These are phyloP conservation scores for Potamarius usumacintae DNA, from an alignment of 2,113 vertebrate genomes.

Conservation along the genomic window DNA sequence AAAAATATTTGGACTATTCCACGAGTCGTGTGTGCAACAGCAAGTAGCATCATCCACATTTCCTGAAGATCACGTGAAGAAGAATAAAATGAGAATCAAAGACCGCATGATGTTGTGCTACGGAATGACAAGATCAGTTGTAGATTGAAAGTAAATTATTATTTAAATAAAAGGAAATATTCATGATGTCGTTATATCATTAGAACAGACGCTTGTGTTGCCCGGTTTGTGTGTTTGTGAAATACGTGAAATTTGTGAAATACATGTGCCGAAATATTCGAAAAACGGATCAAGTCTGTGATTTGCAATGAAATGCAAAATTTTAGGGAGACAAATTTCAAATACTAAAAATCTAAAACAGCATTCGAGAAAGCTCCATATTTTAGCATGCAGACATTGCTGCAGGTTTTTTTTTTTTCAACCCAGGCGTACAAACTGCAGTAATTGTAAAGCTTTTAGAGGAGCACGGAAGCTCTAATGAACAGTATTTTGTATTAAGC, in stretches of 20 bases:
- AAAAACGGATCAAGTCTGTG: neutral
- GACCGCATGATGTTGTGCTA: neutral
- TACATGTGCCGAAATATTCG: neutral
- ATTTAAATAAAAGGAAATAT: neutral
- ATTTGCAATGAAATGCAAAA: neutral
- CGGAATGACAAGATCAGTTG: neutral
- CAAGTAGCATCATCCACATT: neutral
- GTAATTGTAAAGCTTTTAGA: constrained; percentile 41
- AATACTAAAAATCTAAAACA: neutral
- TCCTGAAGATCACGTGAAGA: neutral
- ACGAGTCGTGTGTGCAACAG: neutral
- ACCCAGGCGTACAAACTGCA: constrained; percentile 35
- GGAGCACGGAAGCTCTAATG: constrained; percentile 45
- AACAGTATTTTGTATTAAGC: constrained; percentile 46
- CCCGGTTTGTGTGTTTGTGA: neutral
- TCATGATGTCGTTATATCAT: neutral
- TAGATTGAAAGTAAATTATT: neutral
- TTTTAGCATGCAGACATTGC: constrained; percentile 10
- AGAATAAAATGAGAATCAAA: neutral
- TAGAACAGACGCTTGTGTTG: neutral
- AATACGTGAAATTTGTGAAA: neutral
- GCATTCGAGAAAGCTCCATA: constrained; percentile 3
- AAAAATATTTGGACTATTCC: neutral
- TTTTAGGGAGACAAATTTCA: neutral
- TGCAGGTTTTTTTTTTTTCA: neutral